Evolutionary conservation across 2,113 vertebrate genomes (phyloP).

Genomic region (Clarias macrocephalus): DNA sequence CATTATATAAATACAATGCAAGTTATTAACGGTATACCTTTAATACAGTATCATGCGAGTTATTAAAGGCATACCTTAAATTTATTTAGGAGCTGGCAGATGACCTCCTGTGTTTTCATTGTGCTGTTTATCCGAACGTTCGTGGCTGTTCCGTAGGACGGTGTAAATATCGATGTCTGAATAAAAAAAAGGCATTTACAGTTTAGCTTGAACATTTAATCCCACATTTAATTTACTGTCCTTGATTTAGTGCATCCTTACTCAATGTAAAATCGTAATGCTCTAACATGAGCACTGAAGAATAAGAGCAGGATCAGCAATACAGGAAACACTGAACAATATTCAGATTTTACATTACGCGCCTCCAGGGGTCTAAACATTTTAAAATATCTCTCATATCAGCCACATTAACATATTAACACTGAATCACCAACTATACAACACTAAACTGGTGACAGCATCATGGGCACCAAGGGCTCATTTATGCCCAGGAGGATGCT

Average conservation of each 20-base stretch:
- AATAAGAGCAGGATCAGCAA: background rate
- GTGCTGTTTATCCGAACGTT: constrained; percentile 84
- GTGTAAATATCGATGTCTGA: constrained; percentile 91
- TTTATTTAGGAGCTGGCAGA: constrained; percentile 85
- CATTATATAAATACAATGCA: background rate
- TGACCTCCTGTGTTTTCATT: constrained; percentile 87
- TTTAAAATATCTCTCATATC: too few relatives aligned
- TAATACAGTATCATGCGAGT: constrained; percentile 60
- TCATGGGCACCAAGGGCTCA: too few relatives aligned
- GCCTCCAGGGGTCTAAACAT: too few relatives aligned
- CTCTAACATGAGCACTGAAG: background rate
- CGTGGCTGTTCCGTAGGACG: constrained; percentile 82
- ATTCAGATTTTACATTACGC: background rate
- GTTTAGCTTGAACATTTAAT: background rate
- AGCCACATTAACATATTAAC: too few relatives aligned
- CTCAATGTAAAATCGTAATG: background rate
- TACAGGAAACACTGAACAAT: background rate
- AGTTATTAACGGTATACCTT: constrained; percentile 73
- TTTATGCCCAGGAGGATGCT: too few relatives aligned
- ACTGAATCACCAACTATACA: too few relatives aligned
- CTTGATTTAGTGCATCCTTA: background rate
- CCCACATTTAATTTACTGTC: too few relatives aligned
- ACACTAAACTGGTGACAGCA: too few relatives aligned
- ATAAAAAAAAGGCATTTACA: constrained; percentile 3
- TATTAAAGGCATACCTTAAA: constrained; percentile 80